Evolutionary conservation across 1,140 invertebrate genomes (phyloP).

Genomic region (Subanguina moxae): DNA sequence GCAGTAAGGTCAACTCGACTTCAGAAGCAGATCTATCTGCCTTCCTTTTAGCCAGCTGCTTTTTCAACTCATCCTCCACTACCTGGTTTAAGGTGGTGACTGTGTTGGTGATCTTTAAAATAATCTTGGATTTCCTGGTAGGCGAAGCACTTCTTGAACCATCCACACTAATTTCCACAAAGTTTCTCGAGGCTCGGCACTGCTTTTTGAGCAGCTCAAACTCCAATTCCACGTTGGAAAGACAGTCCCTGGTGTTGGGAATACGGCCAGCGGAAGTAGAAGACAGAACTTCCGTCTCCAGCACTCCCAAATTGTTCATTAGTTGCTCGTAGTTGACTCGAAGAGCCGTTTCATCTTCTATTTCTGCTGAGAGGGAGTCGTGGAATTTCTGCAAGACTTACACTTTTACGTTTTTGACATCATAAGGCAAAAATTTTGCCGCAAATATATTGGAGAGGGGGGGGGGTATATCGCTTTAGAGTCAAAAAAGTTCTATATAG

Average conservation of each 20-base stretch:
- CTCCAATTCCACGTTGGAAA: constrained; percentile 21
- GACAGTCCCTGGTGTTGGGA: constrained; percentile 9
- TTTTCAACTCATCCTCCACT: constrained; percentile 1
- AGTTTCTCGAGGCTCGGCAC: constrained; percentile 17
- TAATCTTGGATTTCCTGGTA: constrained; percentile 10
- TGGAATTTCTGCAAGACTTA: constrained; percentile 1
- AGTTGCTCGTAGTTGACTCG: constrained; percentile 32
- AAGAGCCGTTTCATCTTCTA: constrained; percentile 28
- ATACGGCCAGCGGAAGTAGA: constrained; percentile 7
- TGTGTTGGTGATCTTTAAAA: constrained; percentile 28
- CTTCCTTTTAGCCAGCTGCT: background rate
- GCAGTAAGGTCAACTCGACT: constrained; percentile 13
- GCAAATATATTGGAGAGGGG: no score
- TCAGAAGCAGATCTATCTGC: constrained; percentile 7
- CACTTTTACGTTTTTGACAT: no score
- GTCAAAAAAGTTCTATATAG: no score
- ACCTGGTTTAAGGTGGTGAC: constrained; percentile 35
- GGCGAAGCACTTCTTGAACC: constrained; percentile 15
- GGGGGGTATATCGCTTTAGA: no score
- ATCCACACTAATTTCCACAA: constrained; percentile 30
- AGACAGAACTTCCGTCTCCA: constrained; percentile 20
- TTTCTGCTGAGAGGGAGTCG: constrained; percentile 19
- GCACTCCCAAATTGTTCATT: constrained; percentile 3
- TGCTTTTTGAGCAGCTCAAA: constrained; percentile 39
- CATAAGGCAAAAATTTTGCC: no score